Evolutionary conservation across 1,140 invertebrate genomes (phyloP), one percentile per base, ranked within the genome.

Genomic region (Elysia chlorotica): DNA sequence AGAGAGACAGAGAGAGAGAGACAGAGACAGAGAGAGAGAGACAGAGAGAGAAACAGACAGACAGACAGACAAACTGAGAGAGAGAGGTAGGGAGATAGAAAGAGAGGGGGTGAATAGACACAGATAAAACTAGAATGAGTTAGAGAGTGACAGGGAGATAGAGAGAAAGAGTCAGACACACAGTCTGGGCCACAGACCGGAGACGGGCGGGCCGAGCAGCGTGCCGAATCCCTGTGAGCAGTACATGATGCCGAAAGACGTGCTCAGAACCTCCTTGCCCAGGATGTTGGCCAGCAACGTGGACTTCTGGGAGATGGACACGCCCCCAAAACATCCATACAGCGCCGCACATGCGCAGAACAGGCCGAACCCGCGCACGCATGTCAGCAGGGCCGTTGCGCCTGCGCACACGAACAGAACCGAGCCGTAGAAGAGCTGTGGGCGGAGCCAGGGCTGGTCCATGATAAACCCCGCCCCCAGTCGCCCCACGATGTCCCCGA

Each of bases 191-290:
- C n/a, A n/a, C n/a, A n/a, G n/a, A n/a, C n/a, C 95, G 82, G 94
- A 93, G 56, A 97, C 88, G 59, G 96, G 96, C 73, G 92, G 90
- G 62, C 96, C 96, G 30, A 96, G 87, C 5, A 93, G 89, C 1
- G 94, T 94, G 1, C 95, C 95, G 59, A 96, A 83, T 35, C 96
- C 96, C 91, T 98, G 96, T 88, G 98, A 97, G 41, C 97, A 88
- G 71, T 97, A 91, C 56, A 97, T 90, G 23, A 99, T 88, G 30
- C 97, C 97, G 86, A 98, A 98, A 10, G 95, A 95, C 86, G 96
- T 97, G 0, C 95, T 96, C 21, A 97, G 85, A 79, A 94, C 94
- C 80, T 96, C 95, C 74, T 97, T 87, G 0, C 96, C 97, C 65
- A 99, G 89, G 35, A 99, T 90, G 80, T 99, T 96, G 5, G 98